Evolutionary conservation across 2,797 vertebrate genomes (phyloP), one percentile per base, ranked within the genome.

Genomic region (Silurus lanzhouensis): DNA sequence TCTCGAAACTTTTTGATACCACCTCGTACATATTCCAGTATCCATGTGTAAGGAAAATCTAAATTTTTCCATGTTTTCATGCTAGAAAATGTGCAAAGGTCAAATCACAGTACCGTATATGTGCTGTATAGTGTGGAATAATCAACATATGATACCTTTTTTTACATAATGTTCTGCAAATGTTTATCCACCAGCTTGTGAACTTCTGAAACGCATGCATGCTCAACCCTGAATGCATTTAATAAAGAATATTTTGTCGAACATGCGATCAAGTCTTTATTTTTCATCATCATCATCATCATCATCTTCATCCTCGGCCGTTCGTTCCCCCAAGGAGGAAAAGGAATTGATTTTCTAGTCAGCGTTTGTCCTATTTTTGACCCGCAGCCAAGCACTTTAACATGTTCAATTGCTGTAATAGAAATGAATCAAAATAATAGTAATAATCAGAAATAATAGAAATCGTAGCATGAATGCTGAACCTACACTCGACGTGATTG

Each of bases 291-390:
- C 4, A 31, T 25, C 20, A 38, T 38, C 38, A 38, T 38, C 38
- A 0, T 38, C 38, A 38, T 57, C 12, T 22, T 52, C 38, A 71
- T 15, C 19, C 19, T 66, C 58, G 57, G 14, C 63, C 9, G 2
- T 68, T 78, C 9, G 25, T 63, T 63, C 66, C 25, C 76, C 67
- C 58, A 6, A 15, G n/a, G 60, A 58, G 44, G 10, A 64, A 15
- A 22, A 60, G 2, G 7, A n/a, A 68, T 82, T 76, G 61, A 82
- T 77, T 75, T 57, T 6, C 61, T 60, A 3, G 22, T 86, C 55
- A 82, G 38, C 25, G 25, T 46, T 81, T 61, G 19, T 44, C 44
- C 17, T 44, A 22, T 14, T 71, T 85, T 85, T 85, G 84, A 81
- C 46, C 58, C 20, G 44, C n/a, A 78, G 57, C 31, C 55, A 61